phyloP scores from a whole-genome alignment of 2,113 vertebrate species.

The Stigmatopora nigra region DNA sequence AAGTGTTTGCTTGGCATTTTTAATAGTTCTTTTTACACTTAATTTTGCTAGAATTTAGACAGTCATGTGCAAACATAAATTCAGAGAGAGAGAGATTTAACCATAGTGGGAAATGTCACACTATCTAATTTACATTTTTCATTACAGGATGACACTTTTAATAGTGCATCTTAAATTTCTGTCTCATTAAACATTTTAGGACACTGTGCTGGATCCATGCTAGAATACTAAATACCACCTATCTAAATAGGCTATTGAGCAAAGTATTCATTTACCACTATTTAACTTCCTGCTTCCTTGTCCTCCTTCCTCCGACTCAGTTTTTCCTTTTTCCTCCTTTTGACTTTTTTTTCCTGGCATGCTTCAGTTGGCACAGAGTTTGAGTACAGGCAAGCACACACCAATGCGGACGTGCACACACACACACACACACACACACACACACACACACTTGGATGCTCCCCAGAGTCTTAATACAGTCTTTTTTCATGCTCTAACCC shows the following conservation, averaged over 20 bases:
- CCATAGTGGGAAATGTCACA: neutral
- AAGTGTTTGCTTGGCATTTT: neutral
- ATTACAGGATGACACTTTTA: neutral
- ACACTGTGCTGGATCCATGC: neutral
- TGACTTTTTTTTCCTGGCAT: constrained; percentile 6
- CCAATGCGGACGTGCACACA: constrained; percentile 3
- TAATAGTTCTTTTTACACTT: neutral
- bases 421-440: constrained; percentile 11
- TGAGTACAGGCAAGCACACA: constrained; percentile 11
- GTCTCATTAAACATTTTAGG: no score
- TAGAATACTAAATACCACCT: neutral
- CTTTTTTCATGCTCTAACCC: constrained; percentile 25
- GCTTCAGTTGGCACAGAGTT: constrained; percentile 15
- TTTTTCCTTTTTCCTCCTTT: constrained; percentile 9
- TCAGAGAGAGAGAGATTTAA: neutral
- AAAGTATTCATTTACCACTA: neutral
- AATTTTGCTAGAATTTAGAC: neutral
- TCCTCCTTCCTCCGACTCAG: neutral
- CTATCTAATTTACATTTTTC: neutral
- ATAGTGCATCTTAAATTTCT: neutral
- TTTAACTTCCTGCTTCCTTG: neutral
- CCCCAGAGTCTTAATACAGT: constrained; percentile 42
- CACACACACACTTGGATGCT: constrained; percentile 13
- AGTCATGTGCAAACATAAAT: neutral
- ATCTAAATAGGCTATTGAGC: neutral